Base-by-base conservation (phyloP, 2,888 invertebrate genomes). In the Aspidiotus rigidus region DNA sequence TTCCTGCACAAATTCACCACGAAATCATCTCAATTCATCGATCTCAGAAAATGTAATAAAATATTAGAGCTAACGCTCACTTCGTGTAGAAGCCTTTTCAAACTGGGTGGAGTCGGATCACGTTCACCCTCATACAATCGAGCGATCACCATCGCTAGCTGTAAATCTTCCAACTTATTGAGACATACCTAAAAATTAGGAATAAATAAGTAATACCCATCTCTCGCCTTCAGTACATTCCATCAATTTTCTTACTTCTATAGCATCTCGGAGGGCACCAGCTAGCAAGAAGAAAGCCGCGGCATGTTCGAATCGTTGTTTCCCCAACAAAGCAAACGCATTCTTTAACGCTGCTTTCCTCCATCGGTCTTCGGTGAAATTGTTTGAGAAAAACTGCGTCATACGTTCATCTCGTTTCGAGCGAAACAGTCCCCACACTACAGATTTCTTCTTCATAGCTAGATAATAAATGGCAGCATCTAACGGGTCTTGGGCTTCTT, bases 271-370 rank as follows among this genome's bases (percentile, higher is more conserved):
- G 42, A 99, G 80, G 44, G 93, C 90, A 28, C 94, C 95, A 28
- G 94, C 97, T 7, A 99, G 81, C 67, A 99, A 81, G 80, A 99
- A 99, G 81, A 99, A 99, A 0, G 97, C 99, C 0, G 97, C 98
- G 0, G 99, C 98, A 77, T 99, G 97, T 72, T 93, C 91, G 77
- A 98, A 99, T 63, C 97, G 77, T 79, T 99, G 98, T 76, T 92
- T 93, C 5, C 98, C 93, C 54, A 99, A 83, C 56, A 99, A 80
- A 2, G 93, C 95, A 77, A 95, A 99, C 0, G 99, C 99, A 78
- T 99, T 99, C 80, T 98, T 99, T 72, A 98, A 78, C 0, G 98
- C 99, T 0, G 98, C 96, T 77, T 94, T 97, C 17, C 96, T 85
- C 97, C 98, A 98, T 66, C 96, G 84, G 75, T 95, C 91, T 76